Evolutionary conservation across 2,888 invertebrate species (phyloP), one percentile per base, ranked within the genome.

Genomic region (Leptarthrus brevirostris): DNA sequence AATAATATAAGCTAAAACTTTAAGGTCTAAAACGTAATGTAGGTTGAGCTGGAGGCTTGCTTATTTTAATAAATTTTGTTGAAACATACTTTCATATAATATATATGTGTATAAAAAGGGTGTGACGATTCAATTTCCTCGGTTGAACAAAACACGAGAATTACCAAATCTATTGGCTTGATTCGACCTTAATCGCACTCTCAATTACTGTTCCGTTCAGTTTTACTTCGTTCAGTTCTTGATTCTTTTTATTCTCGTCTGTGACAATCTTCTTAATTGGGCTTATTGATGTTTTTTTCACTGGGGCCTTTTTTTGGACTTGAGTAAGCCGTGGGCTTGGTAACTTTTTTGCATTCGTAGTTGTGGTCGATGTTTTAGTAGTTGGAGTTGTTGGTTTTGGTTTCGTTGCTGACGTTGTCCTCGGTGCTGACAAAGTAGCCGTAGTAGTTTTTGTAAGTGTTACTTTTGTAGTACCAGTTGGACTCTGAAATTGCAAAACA

Each of bases 301-400:
- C n/a, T 52, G 70, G 44, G 12, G 66, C 24, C 18, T 26, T 66
- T 20, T 66, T 66, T 22, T 14, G 66, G 5, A 22, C 40, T 47
- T n/a, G n/a, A n/a, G 47, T 6, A 10, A 26, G 44, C 16, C 58
- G 24, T n/a, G 71, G 18, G 36, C 40, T 71, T 52, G 49, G 34
- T 52, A 26, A 49, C 34, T 49, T 70, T 3, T 52, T 52, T 14
- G 18, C 34, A 47, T 4, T 74, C 34, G 76, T 74, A 26, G 76
- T 73, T 66, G 74, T 75, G 8, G 74, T 58, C 52, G 22, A n/a
- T 26, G 30, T 73, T 53, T 75, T 74, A 26, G 76, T 75, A 71
- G 73, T 76, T 1, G 77, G 24, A 16, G 77, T 77, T 53, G 77
- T 74, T 64, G 77, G 74, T 75, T 77, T 77, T 47, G 76, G 56